phyloP scores from a whole-genome alignment of 2,888 invertebrate genomes.

The Stenodema calcarata region DNA sequence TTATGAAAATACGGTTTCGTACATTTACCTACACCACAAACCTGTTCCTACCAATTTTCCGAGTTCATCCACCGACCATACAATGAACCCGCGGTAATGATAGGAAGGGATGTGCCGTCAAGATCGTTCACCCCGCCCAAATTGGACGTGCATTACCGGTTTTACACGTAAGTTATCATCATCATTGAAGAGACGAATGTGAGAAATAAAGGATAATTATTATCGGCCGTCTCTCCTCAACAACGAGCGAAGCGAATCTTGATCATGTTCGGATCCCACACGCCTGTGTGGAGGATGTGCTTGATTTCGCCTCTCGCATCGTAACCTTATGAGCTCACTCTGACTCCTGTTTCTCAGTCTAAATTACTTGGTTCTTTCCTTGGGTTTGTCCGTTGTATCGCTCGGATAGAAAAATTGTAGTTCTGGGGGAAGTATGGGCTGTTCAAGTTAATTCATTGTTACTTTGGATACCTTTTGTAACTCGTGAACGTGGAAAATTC shows the following conservation, averaged over 20 bases:
- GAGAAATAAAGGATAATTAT: conserved; percentile 36
- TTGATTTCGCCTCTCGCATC: not conserved
- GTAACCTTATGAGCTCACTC: not conserved
- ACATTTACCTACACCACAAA: not conserved
- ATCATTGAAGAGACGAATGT: conserved; percentile 17
- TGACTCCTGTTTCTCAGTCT: not conserved
- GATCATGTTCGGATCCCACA: conserved; percentile 28
- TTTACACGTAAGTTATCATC: conserved; percentile 35
- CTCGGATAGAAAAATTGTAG: too few species aligned
- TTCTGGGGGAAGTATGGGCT: too few species aligned
- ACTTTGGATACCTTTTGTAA: too few species aligned
- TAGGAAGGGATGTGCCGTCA: not conserved
- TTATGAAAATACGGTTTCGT: not conserved
- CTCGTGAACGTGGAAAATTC: too few species aligned
- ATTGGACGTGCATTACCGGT: conserved; percentile 21
- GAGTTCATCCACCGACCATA: not conserved
- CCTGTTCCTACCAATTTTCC: not conserved
- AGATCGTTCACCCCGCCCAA: not conserved
- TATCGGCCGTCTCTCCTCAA: not conserved
- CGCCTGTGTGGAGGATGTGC: conserved; percentile 10
- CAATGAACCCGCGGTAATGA: not conserved
- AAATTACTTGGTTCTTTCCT: not conserved
- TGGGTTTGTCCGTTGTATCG: too few species aligned
- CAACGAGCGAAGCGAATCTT: conserved; percentile 34
- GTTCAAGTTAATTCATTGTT: too few species aligned